These are phyloP conservation scores for Epinotia ramella DNA, from an alignment of 2,888 invertebrate species.

Conservation along the genomic window DNA sequence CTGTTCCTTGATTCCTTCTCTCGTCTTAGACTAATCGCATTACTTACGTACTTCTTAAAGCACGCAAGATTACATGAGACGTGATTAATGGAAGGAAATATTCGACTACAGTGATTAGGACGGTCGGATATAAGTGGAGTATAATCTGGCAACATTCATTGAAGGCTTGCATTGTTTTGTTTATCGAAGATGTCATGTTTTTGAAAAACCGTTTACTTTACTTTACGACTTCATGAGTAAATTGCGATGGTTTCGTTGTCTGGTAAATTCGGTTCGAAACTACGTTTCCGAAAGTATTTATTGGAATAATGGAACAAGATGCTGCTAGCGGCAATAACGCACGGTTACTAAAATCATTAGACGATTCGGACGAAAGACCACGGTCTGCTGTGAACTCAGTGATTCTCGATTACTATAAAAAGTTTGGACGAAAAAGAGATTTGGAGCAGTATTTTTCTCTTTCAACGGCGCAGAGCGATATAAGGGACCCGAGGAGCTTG, in stretches of 20 bases:
- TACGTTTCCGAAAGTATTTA: constrained; percentile 23
- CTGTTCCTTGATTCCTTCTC: not conserved
- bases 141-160: constrained; percentile 20
- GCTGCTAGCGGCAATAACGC: constrained; percentile 46
- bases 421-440: constrained; percentile 88
- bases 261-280: constrained; percentile 28
- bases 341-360: constrained; percentile 37
- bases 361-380: constrained; percentile 53
- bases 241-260: constrained; percentile 47
- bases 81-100: not conserved
- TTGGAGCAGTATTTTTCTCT: constrained; percentile 88
- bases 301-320: constrained; percentile 67
- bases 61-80: not conserved
- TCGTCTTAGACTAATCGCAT: not conserved
- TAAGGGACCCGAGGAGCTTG: constrained; percentile 70
- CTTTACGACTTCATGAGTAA: constrained; percentile 47
- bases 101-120: not conserved
- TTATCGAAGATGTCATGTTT: constrained; percentile 51
- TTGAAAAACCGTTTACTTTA: constrained; percentile 52
- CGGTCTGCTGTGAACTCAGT: constrained; percentile 71
- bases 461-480: constrained; percentile 76
- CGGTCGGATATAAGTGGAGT: not conserved
- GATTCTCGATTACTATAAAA: constrained; percentile 88
- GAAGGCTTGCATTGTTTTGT: constrained; percentile 45
- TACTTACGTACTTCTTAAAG: not conserved